A percentile compares a stretch with the other conserved stretches of the same genome.
These are phyloP conservation scores for Coremacera marginata DNA, from an alignment of 2,888 invertebrate genomes.

Conservation along the genomic window DNA sequence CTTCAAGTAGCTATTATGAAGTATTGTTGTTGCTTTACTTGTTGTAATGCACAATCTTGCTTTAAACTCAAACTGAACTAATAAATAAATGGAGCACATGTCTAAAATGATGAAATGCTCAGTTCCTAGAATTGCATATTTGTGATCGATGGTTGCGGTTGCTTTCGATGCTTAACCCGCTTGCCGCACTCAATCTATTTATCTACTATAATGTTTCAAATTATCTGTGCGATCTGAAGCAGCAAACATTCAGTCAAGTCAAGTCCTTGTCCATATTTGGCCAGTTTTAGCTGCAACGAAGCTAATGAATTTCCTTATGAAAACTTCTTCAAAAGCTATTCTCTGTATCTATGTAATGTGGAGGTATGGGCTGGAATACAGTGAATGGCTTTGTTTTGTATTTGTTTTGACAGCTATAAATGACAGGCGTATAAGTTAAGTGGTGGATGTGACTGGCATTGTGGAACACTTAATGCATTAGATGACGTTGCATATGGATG, in stretches of 20 bases:
- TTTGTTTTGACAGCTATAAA: constrained; percentile 30
- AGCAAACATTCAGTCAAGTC: background rate
- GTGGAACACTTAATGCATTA: background rate
- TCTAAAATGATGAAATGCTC: constrained; percentile 65
- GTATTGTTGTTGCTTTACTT: background rate
- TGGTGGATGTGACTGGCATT: constrained; percentile 34
- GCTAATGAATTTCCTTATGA: constrained; percentile 38
- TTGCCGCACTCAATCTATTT: background rate
- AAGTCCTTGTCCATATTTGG: constrained; percentile 32
- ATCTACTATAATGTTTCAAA: background rate
- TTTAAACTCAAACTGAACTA: background rate
- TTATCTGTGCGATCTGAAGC: constrained; percentile 5
- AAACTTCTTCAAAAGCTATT: constrained; percentile 24
- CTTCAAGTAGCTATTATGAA: constrained; percentile 1
- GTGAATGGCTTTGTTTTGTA: constrained; percentile 21
- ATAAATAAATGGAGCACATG: constrained; percentile 63
- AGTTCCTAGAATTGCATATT: constrained; percentile 59
- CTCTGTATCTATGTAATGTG: background rate
- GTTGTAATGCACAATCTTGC: background rate
- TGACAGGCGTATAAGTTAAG: constrained; percentile 36
- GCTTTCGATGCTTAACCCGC: background rate
- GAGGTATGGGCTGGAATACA: background rate
- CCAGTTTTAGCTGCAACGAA: background rate
- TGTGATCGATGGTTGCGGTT: constrained; percentile 29
- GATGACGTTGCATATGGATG: background rate